A percentile compares a stretch with the other conserved stretches of the same genome.
Conservation (phyloP, 2,797 vertebrate species). For the Anas georgica region DNA sequence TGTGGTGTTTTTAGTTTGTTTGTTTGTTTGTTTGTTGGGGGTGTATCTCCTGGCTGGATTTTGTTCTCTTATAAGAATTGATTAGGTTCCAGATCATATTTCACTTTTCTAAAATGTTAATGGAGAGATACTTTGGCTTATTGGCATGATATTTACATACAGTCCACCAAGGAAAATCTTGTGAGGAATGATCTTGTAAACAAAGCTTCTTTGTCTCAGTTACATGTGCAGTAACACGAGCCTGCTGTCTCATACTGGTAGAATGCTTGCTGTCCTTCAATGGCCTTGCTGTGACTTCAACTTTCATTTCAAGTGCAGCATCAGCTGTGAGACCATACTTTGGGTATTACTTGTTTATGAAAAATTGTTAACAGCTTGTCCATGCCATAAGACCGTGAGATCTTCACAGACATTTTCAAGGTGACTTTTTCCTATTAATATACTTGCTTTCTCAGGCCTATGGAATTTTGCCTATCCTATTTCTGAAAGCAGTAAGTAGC, state of each 20-base stretch:
- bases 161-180: background rate
- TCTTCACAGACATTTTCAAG: background rate
- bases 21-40: background rate
- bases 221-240: background rate
- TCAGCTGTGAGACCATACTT: background rate
- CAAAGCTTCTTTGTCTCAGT: background rate
- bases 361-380: background rate
- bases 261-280: background rate
- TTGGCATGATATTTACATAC: background rate
- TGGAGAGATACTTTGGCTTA: background rate
- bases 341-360: background rate
- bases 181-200: background rate
- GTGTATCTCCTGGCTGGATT: background rate
- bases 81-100: background rate
- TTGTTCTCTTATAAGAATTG: background rate
- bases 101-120: background rate
- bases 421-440: conserved; percentile 38
- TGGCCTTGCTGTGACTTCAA: background rate
- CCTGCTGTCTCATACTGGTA: background rate
- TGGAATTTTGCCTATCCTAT: background rate
- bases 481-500: background rate
- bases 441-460: background rate
- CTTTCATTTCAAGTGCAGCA: background rate
- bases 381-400: background rate
- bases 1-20: no score